Base-by-base conservation (phyloP, 2,888 invertebrate species). In the Tachina fera region DNA sequence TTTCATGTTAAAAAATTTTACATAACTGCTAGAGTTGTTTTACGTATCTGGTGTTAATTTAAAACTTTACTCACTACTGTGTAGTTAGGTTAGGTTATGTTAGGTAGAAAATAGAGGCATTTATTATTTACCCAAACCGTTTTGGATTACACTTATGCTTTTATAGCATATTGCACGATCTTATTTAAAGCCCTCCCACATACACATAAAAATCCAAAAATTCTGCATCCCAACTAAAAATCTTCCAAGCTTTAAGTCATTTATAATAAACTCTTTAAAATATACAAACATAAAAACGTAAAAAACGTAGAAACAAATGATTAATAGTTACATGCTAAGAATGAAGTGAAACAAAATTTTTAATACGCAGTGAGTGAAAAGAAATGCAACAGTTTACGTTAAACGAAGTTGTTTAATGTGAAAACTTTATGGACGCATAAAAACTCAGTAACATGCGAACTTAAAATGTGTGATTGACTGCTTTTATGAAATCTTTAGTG, bases 351-450 rank as follows among this genome's bases (percentile, higher is more conserved):
- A 49, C 1, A 13, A n/a, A 47, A 43, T 31, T 58, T 58, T 53
- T 47, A 70, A 39, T 56, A 39, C 43, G 9, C 31, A 13, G 45
- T 56, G 43, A 61, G 41, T 53, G 22, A 49, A 11, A 76, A 45
- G 45, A 70, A 60, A 16, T 49, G 75, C 65, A 84, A 79, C 79
- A 80, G 70, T 76, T 71, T 49, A 19, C 49, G 45, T 67, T 71
- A 51, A 80, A 76, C 63, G 43, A 31, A 75, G 58, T n/a, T 75
- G 60, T 61, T 45, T 80, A 63, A 77, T 76, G 76, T 43, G 45
- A 81, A 81, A 84, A 84, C 56, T 81, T 81, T 60, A 13, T 74
- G 68, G 47, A 60, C 45, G 19, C 9, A 47, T 49, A 56, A 71
- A 75, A 47, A 11, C n/a, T 45, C 16, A 39, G n/a, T 19, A 71